Evolutionary conservation across 2,888 invertebrate genomes (phyloP).

Genomic region (Cremastinae sp.): DNA sequence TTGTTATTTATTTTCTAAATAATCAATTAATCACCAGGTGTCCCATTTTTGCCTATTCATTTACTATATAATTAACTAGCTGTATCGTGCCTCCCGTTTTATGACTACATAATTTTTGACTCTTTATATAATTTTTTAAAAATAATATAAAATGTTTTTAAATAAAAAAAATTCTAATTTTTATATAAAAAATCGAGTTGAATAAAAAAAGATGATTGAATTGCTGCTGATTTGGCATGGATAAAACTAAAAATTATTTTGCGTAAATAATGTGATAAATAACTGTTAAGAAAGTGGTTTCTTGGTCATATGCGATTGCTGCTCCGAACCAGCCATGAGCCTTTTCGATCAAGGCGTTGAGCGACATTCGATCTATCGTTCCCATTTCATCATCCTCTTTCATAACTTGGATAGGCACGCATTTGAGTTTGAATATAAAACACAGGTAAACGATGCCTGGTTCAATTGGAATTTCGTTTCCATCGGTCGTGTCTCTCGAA

Average conservation of each 20-base stretch:
- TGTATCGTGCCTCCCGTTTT: no score
- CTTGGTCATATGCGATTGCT: constrained; percentile 80
- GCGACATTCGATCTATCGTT: constrained; percentile 46
- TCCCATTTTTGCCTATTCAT: no score
- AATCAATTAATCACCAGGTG: no score
- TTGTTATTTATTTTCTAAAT: no score
- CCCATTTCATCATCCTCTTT: constrained; percentile 55
- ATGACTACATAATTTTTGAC: no score
- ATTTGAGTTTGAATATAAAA: constrained; percentile 48
- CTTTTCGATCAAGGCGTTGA: constrained; percentile 69
- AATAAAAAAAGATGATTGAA: no score
- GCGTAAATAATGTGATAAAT: constrained; percentile 35
- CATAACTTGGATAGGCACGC: constrained; percentile 59
- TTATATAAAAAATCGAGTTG: no score
- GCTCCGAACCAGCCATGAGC: constrained; percentile 81
- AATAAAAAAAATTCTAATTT: no score
- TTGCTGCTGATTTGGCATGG: neutral
- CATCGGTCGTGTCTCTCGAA: constrained; percentile 64
- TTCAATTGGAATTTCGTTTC: constrained; percentile 74
- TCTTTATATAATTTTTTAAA: no score
- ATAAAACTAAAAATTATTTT: neutral
- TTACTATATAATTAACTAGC: no score
- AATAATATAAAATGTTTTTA: no score
- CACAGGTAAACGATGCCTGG: constrained; percentile 83
- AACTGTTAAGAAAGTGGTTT: constrained; percentile 73